A percentile compares a stretch with the other conserved stretches of the same genome.
Evolutionary conservation across 2,797 vertebrate genomes (phyloP).

Genomic region (Cheracebus regulus): DNA sequence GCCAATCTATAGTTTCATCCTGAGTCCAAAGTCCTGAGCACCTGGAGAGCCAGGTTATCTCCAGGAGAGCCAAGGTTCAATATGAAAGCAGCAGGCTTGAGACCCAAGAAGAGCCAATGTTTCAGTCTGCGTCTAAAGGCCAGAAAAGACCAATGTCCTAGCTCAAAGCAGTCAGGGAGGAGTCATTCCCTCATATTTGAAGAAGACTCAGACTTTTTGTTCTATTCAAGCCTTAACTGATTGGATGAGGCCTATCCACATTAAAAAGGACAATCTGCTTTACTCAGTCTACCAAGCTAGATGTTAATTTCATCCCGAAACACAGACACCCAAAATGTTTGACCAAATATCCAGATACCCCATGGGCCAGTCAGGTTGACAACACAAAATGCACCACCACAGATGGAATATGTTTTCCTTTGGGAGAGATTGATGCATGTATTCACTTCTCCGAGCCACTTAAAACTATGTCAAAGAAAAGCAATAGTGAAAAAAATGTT

Average conservation of each 20-base stretch:
- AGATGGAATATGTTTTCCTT: background rate
- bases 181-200: background rate
- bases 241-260: background rate
- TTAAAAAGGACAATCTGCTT: background rate
- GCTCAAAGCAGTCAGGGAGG: background rate
- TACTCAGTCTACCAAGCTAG: background rate
- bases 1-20: background rate
- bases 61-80: background rate
- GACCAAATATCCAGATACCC: background rate
- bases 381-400: background rate
- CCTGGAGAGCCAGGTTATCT: background rate
- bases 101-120: background rate
- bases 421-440: background rate
- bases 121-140: background rate
- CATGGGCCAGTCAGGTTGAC: background rate
- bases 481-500: background rate
- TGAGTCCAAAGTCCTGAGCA: background rate
- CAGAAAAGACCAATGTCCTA: background rate
- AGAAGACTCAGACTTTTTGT: background rate
- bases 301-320: background rate
- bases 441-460: conserved; percentile 1
- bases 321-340: background rate
- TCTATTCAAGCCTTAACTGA: background rate
- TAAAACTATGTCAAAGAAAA: background rate
- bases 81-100: background rate